Evolutionary conservation across 1,140 invertebrate genomes (phyloP), one percentile per base, ranked within the genome.

Genomic region (Diorhabda elongata): DNA sequence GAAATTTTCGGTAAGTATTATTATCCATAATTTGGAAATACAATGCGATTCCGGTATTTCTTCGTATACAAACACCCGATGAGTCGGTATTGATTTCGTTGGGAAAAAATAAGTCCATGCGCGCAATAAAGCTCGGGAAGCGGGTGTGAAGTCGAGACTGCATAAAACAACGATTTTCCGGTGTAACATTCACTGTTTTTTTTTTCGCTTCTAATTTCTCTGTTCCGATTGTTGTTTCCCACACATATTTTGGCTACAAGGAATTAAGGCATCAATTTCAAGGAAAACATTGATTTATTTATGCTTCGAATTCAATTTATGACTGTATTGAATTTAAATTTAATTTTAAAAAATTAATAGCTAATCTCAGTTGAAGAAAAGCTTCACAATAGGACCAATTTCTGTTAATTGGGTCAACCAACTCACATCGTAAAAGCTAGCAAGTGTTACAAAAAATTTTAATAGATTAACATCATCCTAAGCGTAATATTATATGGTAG

Each of bases 31-130:
- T 42, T 44, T 44, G 2, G 43, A 62, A 62, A 44, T 62, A 44
- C 7, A 8, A 44, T 44, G 9, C 47, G 47, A 2, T 52, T 52
- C 47, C 1, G 42, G 43, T 52, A 63, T 56, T 65, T 65, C 44
- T 11, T 59, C n/a, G 65, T 42, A 47, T 26, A 67, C 44, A 70
- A 56, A 64, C 9, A 44, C 56, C 47, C 26, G 56, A 64, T 64
- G 42, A 44, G 47, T 44, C 52, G 43, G 61, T 62, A 77, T 77
- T 77, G 76, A 73, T 74, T 77, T 74, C 67, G 67, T 71, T 72
- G 69, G 47, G 71, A 76, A 77, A 77, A 77, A 77, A 77, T 77
- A 75, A 76, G 75, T 76, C 66, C 76, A 77, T 77, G 76, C 75
- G 75, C 75, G 75, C 67, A 60, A 73, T 70, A 71, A 73, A 70